Percentiles rank a stretch among this genome's conserved stretches.
Evolutionary conservation across 2,888 invertebrate species (phyloP).

Genomic region (Merodon equestris): DNA sequence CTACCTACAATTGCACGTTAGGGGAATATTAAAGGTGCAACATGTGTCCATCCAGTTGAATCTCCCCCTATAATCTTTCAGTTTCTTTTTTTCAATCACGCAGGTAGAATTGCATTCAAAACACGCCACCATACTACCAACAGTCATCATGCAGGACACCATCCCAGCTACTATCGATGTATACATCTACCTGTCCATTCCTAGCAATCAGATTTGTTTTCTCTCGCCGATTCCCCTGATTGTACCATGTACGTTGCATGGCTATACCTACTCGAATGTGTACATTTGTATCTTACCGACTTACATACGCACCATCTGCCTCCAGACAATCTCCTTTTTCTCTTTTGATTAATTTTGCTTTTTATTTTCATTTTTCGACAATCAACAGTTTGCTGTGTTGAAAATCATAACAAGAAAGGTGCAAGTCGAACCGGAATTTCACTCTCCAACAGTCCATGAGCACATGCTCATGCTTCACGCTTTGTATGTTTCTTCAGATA

Average conservation of each 20-base stretch:
- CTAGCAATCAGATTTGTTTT: slow-evolving; percentile 52
- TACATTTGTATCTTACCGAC: slow-evolving; percentile 55
- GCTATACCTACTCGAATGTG: slow-evolving; percentile 33
- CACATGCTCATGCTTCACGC: slow-evolving; percentile 7
- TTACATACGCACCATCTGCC: slow-evolving; percentile 51
- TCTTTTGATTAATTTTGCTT: slow-evolving; percentile 1
- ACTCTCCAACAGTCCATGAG: slow-evolving; percentile 2
- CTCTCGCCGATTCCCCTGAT: not conserved
- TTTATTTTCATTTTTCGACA: slow-evolving; percentile 36
- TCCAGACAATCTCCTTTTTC: not conserved
- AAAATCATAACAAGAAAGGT: slow-evolving; percentile 54
- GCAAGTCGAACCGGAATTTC: slow-evolving; percentile 27
- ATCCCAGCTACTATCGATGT: no score
- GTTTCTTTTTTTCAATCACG: slow-evolving; percentile 48
- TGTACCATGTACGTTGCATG: not conserved
- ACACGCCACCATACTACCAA: slow-evolving; percentile 1
- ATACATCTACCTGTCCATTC: slow-evolving; percentile 1
- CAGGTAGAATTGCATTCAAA: slow-evolving; percentile 56
- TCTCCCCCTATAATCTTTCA: slow-evolving; percentile 39
- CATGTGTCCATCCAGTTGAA: slow-evolving; percentile 48
- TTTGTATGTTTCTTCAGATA: not conserved
- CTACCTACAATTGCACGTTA: slow-evolving; percentile 28
- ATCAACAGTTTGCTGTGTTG: slow-evolving; percentile 38
- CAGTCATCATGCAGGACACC: not conserved
- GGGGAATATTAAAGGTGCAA: slow-evolving; percentile 45